phyloP scores from a whole-genome alignment of 2,888 invertebrate genomes.

The Hermaeophaga mercurialis region DNA sequence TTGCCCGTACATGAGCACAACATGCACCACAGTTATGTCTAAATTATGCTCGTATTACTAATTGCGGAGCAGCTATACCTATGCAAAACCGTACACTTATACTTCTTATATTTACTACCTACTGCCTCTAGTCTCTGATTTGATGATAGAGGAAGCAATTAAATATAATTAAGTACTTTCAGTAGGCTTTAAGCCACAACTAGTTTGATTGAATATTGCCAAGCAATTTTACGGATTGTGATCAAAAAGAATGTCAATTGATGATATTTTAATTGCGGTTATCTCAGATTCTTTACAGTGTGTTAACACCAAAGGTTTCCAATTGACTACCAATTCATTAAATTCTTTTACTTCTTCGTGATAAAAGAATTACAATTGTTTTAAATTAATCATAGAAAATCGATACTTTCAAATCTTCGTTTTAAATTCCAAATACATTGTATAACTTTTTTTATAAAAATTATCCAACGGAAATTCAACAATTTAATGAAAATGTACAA shows the following conservation, averaged over 20 bases:
- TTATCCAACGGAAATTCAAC: no score
- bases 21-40: constrained; percentile 30
- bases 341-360: no score
- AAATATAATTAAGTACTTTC: constrained; percentile 31
- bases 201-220: constrained; percentile 21
- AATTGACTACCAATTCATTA: no score
- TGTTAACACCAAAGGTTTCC: no score
- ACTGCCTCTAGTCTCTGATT: constrained; percentile 16
- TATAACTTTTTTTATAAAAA: no score
- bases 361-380: no score
- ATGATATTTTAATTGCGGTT: no score
- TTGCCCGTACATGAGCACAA: constrained; percentile 16
- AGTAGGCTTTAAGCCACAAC: constrained; percentile 24
- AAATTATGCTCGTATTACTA: constrained; percentile 36
- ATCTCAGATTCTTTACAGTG: no score
- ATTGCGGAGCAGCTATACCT: constrained; percentile 30
- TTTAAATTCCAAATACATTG: no score
- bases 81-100: constrained; percentile 22
- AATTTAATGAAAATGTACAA: no score
- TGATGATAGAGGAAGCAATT: constrained; percentile 31
- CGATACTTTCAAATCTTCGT: no score
- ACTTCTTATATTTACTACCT: constrained; percentile 13
- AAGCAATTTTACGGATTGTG: constrained; percentile 3
- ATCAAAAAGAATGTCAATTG: constrained; percentile 2
- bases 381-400: no score